Conservation (phyloP, 2,113 vertebrate species). For the Dermatemys mawii region DNA sequence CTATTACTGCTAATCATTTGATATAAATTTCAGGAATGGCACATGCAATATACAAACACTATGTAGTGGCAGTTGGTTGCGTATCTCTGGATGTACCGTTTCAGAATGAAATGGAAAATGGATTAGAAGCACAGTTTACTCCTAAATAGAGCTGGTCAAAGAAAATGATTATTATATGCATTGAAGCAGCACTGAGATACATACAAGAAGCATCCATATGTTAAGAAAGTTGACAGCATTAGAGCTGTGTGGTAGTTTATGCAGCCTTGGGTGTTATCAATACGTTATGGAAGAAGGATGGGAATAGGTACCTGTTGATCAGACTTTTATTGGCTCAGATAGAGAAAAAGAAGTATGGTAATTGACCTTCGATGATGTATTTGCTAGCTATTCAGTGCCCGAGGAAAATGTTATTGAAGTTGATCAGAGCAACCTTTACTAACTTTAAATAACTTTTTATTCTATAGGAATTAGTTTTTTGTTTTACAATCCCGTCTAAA, state of each 20-base stretch:
- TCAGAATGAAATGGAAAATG: background rate
- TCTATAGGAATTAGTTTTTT: conserved; percentile 5
- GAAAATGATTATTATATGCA: background rate
- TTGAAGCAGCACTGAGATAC: background rate
- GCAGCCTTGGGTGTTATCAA: background rate
- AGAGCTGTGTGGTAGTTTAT: background rate
- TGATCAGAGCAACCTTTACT: background rate
- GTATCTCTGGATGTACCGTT: background rate
- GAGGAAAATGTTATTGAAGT: conserved; percentile 14
- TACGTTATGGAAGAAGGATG: background rate
- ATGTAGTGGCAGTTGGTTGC: background rate
- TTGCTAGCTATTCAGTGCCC: background rate
- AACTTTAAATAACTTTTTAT: background rate
- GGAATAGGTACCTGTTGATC: background rate
- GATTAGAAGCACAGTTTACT: background rate
- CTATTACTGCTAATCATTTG: background rate
- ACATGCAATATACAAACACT: background rate
- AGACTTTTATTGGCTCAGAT: background rate
- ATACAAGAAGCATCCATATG: fast-evolving
- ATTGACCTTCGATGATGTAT: background rate
- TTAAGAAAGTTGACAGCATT: background rate
- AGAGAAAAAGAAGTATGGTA: background rate
- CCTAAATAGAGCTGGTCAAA: background rate
- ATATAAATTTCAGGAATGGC: background rate
- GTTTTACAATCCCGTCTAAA: background rate